A percentile compares a stretch with the other conserved stretches of the same genome.
Conservation (phyloP, 2,113 vertebrate genomes). For the Dromiciops gliroides region DNA sequence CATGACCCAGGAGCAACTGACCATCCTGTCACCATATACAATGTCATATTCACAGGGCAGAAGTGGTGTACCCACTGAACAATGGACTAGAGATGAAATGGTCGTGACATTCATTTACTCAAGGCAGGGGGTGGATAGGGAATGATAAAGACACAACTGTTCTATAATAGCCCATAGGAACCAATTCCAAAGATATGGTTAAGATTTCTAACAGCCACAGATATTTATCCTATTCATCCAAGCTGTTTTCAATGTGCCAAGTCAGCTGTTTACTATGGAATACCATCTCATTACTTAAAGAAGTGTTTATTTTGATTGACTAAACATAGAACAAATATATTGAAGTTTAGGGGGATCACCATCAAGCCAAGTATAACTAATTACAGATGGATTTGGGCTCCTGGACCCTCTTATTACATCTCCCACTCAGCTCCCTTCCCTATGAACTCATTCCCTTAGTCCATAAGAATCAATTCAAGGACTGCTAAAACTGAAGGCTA, state of each 20-base stretch:
- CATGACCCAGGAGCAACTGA: not conserved
- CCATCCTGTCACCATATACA: not conserved
- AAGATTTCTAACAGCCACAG: constrained; percentile 17
- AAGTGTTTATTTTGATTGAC: constrained; percentile 32
- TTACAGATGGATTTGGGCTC: not conserved
- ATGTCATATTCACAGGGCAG: constrained; percentile 13
- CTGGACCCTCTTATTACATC: rapidly evolving
- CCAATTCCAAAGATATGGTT: not conserved
- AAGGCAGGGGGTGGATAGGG: not conserved
- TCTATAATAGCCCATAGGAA: not conserved
- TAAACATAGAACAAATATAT: not conserved
- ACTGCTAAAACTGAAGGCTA: not conserved
- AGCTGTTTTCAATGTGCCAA: constrained; percentile 20
- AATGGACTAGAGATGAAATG: constrained; percentile 6
- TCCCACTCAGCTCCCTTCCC: not conserved
- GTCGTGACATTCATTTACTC: constrained; percentile 1
- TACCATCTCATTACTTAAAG: constrained; percentile 18
- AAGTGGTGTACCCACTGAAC: not conserved
- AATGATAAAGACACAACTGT: constrained; percentile 23
- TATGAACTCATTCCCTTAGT: not conserved
- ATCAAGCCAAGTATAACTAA: not conserved
- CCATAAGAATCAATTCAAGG: not conserved
- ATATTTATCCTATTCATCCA: constrained; percentile 1
- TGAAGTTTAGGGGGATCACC: not conserved
- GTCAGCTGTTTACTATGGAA: constrained; percentile 30